These are phyloP conservation scores for Peromyscus melanophrys DNA, from an alignment of 2,797 vertebrate species.

Conservation along the genomic window DNA sequence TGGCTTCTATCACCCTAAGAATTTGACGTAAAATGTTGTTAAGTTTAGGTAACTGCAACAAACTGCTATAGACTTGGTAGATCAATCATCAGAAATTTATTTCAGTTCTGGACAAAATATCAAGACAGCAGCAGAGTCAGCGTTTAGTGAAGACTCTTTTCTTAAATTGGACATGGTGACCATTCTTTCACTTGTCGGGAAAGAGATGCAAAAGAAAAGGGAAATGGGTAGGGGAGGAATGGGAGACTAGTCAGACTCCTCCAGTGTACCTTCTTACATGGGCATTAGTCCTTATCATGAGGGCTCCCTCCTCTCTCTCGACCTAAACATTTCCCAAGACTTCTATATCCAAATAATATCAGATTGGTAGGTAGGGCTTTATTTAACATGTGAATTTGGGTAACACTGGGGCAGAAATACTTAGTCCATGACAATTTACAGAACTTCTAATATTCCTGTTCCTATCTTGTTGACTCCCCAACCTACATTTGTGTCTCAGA, in stretches of 20 bases:
- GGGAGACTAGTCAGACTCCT: not conserved
- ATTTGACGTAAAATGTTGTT: not conserved
- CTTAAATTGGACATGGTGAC: not conserved
- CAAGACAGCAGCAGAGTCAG: not conserved
- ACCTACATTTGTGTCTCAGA: not conserved
- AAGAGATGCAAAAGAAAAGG: not conserved
- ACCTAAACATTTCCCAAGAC: not conserved
- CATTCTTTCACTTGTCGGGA: not conserved
- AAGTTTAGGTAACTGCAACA: not conserved
- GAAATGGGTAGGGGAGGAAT: not conserved
- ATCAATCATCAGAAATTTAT: not conserved
- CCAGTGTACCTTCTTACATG: not conserved
- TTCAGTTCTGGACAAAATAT: not conserved
- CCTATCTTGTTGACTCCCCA: not conserved
- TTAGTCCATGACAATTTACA: not conserved
- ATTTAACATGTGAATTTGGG: not conserved
- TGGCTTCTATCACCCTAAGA: not conserved
- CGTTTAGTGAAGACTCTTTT: not conserved
- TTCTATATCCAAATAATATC: not conserved
- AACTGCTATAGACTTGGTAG: not conserved
- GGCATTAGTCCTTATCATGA: not conserved
- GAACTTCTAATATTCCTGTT: not conserved
- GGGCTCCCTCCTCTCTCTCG: not conserved
- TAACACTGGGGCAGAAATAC: not conserved
- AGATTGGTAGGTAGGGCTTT: not conserved